A percentile compares a stretch with the other conserved stretches of the same genome.
Conservation (phyloP, 2,113 vertebrate genomes). For the Xenopus borealis region DNA sequence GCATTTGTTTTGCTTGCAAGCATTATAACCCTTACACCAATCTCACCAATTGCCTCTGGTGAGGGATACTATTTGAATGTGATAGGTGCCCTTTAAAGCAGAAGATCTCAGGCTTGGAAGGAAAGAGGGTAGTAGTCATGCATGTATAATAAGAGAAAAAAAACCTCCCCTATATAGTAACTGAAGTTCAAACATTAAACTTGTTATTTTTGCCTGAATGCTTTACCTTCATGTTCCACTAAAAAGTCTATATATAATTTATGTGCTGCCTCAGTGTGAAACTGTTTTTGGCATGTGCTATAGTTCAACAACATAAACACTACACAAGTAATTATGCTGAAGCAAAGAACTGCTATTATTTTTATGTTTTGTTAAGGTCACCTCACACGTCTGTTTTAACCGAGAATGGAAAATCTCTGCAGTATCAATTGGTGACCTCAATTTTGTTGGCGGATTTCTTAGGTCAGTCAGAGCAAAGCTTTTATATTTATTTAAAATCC, state of each 20-base stretch:
- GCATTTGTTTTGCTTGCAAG: no score
- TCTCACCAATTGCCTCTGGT: no score
- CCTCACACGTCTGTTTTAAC: constrained; percentile 6
- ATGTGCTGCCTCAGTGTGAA: not conserved
- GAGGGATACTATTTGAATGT: no score
- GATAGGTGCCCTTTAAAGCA: no score
- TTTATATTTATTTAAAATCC: constrained; percentile 38
- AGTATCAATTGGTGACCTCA: constrained; percentile 22
- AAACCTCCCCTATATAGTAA: no score
- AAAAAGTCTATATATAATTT: constrained; percentile 10
- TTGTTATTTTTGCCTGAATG: not conserved
- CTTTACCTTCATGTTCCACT: not conserved
- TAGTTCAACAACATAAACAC: constrained; percentile 14
- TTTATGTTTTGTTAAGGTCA: constrained; percentile 14
- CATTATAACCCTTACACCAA: no score
- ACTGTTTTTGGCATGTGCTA: not conserved
- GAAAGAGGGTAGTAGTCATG: no score
- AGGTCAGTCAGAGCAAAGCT: constrained; percentile 16
- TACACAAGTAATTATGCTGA: not conserved
- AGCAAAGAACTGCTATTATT: not conserved
- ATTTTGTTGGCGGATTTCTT: constrained; percentile 31
- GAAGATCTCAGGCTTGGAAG: no score
- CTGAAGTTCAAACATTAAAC: no score
- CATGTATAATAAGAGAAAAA: no score
- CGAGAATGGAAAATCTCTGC: constrained; percentile 23